Conservation (phyloP, 1,140 invertebrate genomes). For the Drosophila seguyi region DNA sequence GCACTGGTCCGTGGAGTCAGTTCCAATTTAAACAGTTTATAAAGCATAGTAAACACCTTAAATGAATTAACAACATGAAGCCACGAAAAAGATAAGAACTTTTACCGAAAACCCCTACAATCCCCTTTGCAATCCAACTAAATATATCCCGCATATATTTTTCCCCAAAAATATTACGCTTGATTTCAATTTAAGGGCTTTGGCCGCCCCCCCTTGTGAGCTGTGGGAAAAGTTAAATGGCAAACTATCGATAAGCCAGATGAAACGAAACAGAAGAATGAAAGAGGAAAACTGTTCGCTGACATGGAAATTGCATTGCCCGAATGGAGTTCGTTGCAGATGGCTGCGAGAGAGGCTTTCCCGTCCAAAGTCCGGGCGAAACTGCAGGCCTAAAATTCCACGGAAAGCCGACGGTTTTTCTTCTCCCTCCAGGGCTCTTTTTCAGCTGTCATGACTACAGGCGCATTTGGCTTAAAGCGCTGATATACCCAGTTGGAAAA, state of each 20-base stretch:
- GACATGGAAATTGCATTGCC: slow-evolving; percentile 49
- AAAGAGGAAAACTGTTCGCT: slow-evolving; percentile 18
- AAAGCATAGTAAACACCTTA: too few relatives aligned
- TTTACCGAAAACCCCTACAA: not conserved
- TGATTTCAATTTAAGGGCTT: slow-evolving; percentile 10
- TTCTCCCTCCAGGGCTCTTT: not conserved
- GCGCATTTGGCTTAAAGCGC: slow-evolving; percentile 15
- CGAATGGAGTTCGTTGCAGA: slow-evolving; percentile 18
- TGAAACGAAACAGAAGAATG: slow-evolving; percentile 16
- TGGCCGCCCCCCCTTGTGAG: not conserved
- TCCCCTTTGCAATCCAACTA: not conserved
- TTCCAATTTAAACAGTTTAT: too few relatives aligned
- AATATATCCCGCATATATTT: not conserved
- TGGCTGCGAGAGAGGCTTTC: slow-evolving; percentile 16
- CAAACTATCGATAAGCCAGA: slow-evolving; percentile 38
- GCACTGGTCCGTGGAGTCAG: too few relatives aligned
- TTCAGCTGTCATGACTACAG: slow-evolving; percentile 8
- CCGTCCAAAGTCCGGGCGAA: slow-evolving; percentile 15
- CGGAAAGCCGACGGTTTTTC: slow-evolving; percentile 16
- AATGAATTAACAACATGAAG: not conserved
- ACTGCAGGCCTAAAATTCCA: slow-evolving; percentile 20
- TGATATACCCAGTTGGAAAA: slow-evolving; percentile 7
- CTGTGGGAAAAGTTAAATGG: slow-evolving; percentile 19
- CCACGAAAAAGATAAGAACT: not conserved
- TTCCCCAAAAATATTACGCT: not conserved